Percentiles rank a stretch among this genome's conserved stretches.
These are phyloP conservation scores for Daboia siamensis DNA, from an alignment of 2,113 vertebrate species.

Conservation along the genomic window DNA sequence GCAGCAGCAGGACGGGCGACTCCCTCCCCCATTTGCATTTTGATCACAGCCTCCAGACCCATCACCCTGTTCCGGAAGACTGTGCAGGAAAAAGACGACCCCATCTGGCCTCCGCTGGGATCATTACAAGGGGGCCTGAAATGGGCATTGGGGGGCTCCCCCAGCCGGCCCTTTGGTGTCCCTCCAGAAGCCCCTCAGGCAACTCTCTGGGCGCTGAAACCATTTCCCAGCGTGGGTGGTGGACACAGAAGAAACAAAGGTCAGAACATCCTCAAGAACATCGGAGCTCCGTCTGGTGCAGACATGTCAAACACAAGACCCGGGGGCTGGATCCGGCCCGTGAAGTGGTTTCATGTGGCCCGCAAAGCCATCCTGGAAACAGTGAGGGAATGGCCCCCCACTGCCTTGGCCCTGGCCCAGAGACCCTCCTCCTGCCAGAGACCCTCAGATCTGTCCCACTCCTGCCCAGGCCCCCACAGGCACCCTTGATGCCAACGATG, in stretches of 20 bases:
- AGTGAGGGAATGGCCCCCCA: too few species aligned
- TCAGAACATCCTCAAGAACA: background rate
- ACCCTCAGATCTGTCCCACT: too few species aligned
- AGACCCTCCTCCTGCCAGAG: too few species aligned
- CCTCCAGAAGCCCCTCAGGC: background rate
- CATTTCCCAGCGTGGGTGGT: background rate
- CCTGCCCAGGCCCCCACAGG: too few species aligned
- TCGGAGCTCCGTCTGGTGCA: background rate
- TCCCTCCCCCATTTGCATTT: conserved; percentile 19
- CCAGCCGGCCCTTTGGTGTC: background rate
- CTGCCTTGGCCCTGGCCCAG: too few species aligned
- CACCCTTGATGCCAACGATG: too few species aligned
- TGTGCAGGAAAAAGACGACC: background rate
- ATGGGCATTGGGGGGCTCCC: background rate
- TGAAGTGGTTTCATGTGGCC: too few species aligned
- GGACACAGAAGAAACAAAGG: background rate
- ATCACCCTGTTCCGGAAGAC: conserved; percentile 14
- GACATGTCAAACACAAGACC: too few species aligned
- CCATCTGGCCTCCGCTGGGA: conserved; percentile 20
- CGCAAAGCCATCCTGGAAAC: too few species aligned
- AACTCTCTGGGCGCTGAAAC: background rate
- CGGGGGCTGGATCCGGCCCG: too few species aligned
- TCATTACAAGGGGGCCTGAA: background rate
- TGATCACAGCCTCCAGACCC: conserved; percentile 16
- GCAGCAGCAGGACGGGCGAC: background rate